Percentiles rank a stretch among this genome's conserved stretches.
Evolutionary conservation across 2,113 vertebrate genomes (phyloP).

Genomic region (Lipophrys pholis): DNA sequence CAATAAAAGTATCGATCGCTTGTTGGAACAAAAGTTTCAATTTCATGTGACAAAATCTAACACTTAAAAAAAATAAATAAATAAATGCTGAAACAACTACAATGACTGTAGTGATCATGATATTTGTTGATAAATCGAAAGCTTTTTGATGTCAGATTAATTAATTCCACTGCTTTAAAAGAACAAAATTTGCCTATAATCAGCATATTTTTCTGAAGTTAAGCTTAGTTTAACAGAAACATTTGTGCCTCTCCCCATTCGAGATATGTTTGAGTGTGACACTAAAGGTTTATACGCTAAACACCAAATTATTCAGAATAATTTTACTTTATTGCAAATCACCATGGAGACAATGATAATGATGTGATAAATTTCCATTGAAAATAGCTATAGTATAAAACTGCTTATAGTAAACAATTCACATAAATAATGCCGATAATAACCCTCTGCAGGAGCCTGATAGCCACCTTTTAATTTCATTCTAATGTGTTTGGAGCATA

Average conservation of each 20-base stretch:
- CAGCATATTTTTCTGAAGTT: background rate
- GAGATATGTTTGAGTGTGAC: no score
- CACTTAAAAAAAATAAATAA: constrained; percentile 11
- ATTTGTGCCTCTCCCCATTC: background rate
- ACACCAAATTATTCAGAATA: no score
- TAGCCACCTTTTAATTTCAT: no score
- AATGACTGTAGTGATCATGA: background rate
- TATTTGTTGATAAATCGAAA: background rate
- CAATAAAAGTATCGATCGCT: constrained; percentile 37
- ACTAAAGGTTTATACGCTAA: no score
- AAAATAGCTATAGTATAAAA: no score
- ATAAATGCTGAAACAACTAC: background rate
- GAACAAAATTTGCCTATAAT: background rate
- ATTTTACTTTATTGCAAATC: no score
- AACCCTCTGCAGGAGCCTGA: no score
- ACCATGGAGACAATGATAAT: no score
- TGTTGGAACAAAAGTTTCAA: constrained; percentile 46
- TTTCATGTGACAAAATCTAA: constrained; percentile 20
- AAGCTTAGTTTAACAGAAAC: background rate
- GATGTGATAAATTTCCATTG: no score
- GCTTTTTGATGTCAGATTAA: constrained; percentile 10
- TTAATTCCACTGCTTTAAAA: background rate
- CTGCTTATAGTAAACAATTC: no score
- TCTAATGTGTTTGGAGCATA: no score
- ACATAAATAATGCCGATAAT: no score